Percentiles rank a stretch among this genome's conserved stretches.
phyloP scores from a whole-genome alignment of 2,797 vertebrate genomes.

The Lutjanus campechanus region DNA sequence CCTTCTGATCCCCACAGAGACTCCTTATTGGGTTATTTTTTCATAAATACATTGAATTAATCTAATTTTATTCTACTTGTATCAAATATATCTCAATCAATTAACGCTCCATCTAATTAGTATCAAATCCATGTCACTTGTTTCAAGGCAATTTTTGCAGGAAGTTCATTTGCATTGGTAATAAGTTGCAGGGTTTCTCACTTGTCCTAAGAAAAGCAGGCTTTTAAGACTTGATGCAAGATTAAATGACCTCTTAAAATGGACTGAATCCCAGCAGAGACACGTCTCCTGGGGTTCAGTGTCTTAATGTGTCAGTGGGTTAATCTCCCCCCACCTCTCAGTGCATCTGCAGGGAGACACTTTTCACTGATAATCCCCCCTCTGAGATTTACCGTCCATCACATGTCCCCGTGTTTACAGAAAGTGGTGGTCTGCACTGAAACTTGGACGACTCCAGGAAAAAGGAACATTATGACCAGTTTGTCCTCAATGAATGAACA shows the following conservation, averaged over 20 bases:
- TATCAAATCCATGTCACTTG: conserved; percentile 26
- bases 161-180: conserved; percentile 48
- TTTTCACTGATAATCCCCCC: conserved; percentile 38
- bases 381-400: conserved; percentile 45
- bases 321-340: conserved; percentile 44
- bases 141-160: background rate
- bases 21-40: conserved; percentile 28
- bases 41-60: conserved; percentile 14
- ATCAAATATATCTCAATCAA: background rate
- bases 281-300: conserved; percentile 37
- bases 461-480: background rate
- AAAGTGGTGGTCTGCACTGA: background rate
- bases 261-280: conserved; percentile 48
- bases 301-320: conserved; percentile 62
- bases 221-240: conserved; percentile 41
- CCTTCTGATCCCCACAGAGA: conserved; percentile 30
- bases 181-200: conserved; percentile 32
- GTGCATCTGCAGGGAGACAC: conserved; percentile 39
- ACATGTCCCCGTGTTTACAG: conserved; percentile 41
- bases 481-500: conserved; percentile 3
- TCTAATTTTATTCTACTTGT: conserved; percentile 9
- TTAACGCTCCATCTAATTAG: background rate
- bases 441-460: conserved; percentile 14
- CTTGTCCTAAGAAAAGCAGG: conserved; percentile 20
- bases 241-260: conserved; percentile 51